Conservation (phyloP, 2,888 invertebrate genomes). For the Aromia moschata region DNA sequence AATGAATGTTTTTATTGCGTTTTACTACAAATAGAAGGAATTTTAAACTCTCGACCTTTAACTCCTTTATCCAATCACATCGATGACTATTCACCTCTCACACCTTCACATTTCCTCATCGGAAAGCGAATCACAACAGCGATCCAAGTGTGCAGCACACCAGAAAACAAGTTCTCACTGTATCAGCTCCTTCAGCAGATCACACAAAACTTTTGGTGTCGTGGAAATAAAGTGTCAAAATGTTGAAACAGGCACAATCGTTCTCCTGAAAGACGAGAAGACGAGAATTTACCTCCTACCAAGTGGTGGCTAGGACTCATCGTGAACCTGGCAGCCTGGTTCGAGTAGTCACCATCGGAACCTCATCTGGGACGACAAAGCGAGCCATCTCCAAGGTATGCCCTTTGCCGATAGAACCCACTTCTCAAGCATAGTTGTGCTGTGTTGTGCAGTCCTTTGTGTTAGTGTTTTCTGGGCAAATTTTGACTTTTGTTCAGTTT, state of each 20-base stretch:
- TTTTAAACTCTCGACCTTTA: conserved; percentile 35
- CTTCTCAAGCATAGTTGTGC: no score
- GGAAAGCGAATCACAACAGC: conserved; percentile 20
- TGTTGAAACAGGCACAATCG: not conserved
- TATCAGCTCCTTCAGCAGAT: conserved; percentile 30
- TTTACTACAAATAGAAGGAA: conserved; percentile 33
- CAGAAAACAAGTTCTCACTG: conserved; percentile 22
- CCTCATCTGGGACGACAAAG: not conserved
- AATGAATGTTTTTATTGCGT: conserved; percentile 33
- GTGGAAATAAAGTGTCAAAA: conserved; percentile 21
- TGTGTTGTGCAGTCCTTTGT: not conserved
- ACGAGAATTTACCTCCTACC: conserved; percentile 9
- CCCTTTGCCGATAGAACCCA: conserved; percentile 3
- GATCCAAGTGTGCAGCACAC: conserved; percentile 22
- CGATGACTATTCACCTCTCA: conserved; percentile 29
- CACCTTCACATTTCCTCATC: conserved; percentile 4
- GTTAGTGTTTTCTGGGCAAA: not conserved
- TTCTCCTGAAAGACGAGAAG: conserved; percentile 11
- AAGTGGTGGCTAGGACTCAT: conserved; percentile 13
- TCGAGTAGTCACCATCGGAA: conserved; percentile 7
- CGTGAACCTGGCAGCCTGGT: conserved; percentile 2
- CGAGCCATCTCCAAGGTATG: conserved; percentile 15
- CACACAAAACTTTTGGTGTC: conserved; percentile 36
- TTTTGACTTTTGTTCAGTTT: not conserved
- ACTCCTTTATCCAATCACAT: conserved; percentile 35